Evolutionary conservation across 2,113 vertebrate species (phyloP), one percentile per base, ranked within the genome.

Genomic region (Sorex araneus): DNA sequence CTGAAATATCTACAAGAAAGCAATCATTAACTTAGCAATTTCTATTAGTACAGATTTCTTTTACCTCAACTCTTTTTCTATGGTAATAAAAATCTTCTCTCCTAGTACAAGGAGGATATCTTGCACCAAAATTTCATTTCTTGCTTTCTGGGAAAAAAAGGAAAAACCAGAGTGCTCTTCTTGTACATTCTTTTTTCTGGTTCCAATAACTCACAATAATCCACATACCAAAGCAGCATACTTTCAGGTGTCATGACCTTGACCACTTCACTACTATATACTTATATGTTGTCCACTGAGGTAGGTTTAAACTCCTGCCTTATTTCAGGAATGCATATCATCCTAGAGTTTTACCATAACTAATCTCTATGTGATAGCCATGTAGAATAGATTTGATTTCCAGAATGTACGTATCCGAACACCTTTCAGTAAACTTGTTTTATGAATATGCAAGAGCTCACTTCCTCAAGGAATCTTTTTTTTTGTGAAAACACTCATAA

Each of bases 261-360:
- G 27, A 40, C 47, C n/a, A 47, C 30, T 67, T 60, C n/a, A 34
- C 19, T 50, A 40, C 12, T 10, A 66, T 40, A 32, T 43, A 45
- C 69, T 82, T 78, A 69, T 82, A 84, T 90, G 9, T 69, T 90
- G 84, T 90, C 36, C 32, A 57, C 1, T 87, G 23, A 71, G 87
- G 23, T 64, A 50, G 93, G 32, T 10, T 45, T 91, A 36, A 73
- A 81, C 6, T 76, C 3, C 23, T 73, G 5, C 13, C 18, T 80
- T 10, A 4, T 10, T 79, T 79, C 30, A 76, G 16, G 7, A 91
- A 60, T 82, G 67, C 40, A 75, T 81, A 43, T 75, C 45, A 81
- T 75, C 23, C 60, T 50, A 63, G 57, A 21, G 60, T 63, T 27
- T 67, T 89, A 18, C 27, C n/a, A 47, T 0, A 32, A 21, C n/a